phyloP scores from a whole-genome alignment of 1,140 invertebrate species.

The Procambarus clarkii region DNA sequence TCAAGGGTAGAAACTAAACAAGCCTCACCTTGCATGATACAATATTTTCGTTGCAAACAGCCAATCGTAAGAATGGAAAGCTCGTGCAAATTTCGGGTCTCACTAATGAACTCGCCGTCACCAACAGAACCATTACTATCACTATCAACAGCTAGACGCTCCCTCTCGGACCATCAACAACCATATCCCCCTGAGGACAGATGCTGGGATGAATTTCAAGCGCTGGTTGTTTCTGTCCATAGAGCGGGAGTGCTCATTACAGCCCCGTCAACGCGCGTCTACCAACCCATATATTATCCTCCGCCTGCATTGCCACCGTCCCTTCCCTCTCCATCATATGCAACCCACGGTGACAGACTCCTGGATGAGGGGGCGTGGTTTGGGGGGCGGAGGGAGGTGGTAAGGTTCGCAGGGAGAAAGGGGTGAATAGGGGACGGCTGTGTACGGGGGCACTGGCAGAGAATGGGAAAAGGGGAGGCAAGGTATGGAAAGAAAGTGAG shows the following conservation, averaged over 20 bases:
- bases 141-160: no score
- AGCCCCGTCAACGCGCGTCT: conserved; percentile 27
- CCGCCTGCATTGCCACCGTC: conserved; percentile 20
- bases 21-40: no score
- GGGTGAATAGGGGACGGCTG: background rate
- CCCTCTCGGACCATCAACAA: no score
- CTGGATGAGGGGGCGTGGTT: background rate
- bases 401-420: background rate
- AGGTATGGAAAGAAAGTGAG: no score
- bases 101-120: no score
- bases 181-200: background rate
- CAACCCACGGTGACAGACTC: background rate
- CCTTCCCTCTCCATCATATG: background rate
- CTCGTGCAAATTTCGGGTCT: no score
- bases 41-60: no score
- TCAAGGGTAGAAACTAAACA: no score
- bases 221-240: conserved; percentile 4
- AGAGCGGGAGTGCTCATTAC: conserved; percentile 2
- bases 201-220: background rate
- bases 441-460: background rate
- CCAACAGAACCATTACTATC: no score
- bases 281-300: conserved; percentile 28
- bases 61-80: no score
- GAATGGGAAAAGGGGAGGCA: no score
- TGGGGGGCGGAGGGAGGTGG: no score